Evolutionary conservation across 2,888 invertebrate genomes (phyloP).

Genomic region (Cheilosia vulpina): DNA sequence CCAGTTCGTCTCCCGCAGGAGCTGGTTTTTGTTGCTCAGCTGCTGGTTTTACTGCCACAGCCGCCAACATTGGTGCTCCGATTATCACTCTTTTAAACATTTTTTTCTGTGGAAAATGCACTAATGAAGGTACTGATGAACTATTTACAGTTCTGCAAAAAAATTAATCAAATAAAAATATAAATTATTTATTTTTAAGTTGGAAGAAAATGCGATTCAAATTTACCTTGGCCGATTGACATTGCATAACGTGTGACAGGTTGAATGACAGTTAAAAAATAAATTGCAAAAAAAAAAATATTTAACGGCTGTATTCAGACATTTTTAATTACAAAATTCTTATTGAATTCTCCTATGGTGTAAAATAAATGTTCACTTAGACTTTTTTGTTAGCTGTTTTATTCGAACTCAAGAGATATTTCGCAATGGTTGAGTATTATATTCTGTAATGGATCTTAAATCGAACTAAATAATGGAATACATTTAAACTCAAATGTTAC

Average conservation of each 20-base stretch:
- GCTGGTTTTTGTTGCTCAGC: slow-evolving; percentile 34
- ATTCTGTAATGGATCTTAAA: too few species aligned
- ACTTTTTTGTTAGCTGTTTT: too few species aligned
- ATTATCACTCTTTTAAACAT: slow-evolving; percentile 76
- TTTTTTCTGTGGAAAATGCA: slow-evolving; percentile 34
- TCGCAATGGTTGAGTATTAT: too few species aligned
- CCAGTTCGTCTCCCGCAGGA: slow-evolving; percentile 55
- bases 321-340: neutral
- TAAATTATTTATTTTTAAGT: slow-evolving; percentile 30
- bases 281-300: neutral
- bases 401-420: too few species aligned
- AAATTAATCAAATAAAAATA: slow-evolving; percentile 11
- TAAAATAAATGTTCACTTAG: too few species aligned
- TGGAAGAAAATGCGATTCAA: slow-evolving; percentile 14
- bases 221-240: slow-evolving; percentile 69
- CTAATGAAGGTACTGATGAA: neutral
- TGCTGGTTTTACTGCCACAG: slow-evolving; percentile 77
- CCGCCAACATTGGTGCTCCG: slow-evolving; percentile 77
- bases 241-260: slow-evolving; percentile 76
- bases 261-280: slow-evolving; percentile 11
- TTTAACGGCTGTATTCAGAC: neutral
- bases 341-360: too few species aligned
- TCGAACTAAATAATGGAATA: too few species aligned
- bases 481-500: too few species aligned
- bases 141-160: slow-evolving; percentile 6